Evolutionary conservation across 2,888 invertebrate genomes (phyloP).

Genomic region (Nysson spinosus): DNA sequence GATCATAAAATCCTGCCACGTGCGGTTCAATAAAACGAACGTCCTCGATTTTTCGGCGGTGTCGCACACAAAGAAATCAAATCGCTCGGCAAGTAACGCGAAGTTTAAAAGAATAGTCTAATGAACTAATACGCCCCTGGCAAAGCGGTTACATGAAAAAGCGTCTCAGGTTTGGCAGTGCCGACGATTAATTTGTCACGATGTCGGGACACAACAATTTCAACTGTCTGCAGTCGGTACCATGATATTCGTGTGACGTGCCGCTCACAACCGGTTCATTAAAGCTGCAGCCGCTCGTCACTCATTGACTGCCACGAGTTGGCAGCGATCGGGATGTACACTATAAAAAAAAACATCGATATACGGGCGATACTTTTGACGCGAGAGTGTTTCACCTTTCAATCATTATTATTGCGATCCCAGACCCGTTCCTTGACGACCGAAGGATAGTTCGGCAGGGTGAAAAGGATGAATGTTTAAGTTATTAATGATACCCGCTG

Average conservation of each 20-base stretch:
- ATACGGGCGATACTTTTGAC: conserved; percentile 35
- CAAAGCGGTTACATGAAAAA: conserved; percentile 30
- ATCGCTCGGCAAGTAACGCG: conserved; percentile 1
- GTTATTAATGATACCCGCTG: conserved; percentile 39
- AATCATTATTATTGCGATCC: conserved; percentile 49
- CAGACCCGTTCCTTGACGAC: not conserved
- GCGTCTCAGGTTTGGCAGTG: conserved; percentile 30
- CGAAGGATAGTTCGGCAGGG: conserved; percentile 14
- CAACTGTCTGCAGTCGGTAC: conserved; percentile 54
- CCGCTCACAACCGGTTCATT: conserved; percentile 64
- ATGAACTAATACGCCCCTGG: conserved; percentile 9
- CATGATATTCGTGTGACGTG: conserved; percentile 60
- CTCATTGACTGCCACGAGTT: conserved; percentile 56
- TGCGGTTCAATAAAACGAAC: too few relatives aligned
- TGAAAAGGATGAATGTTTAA: conserved; percentile 44
- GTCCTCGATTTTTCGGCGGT: not conserved
- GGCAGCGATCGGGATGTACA: conserved; percentile 46
- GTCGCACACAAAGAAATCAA: not conserved
- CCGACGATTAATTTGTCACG: conserved; percentile 63
- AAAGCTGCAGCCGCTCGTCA: conserved; percentile 60
- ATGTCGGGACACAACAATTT: conserved; percentile 53
- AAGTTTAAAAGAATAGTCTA: not conserved
- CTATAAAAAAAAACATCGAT: conserved; percentile 14
- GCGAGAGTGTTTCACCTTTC: conserved; percentile 55
- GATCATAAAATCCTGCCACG: too few relatives aligned